Evolutionary conservation across 2,113 vertebrate genomes (phyloP).

Genomic region (Entosphenus tridentatus): DNA sequence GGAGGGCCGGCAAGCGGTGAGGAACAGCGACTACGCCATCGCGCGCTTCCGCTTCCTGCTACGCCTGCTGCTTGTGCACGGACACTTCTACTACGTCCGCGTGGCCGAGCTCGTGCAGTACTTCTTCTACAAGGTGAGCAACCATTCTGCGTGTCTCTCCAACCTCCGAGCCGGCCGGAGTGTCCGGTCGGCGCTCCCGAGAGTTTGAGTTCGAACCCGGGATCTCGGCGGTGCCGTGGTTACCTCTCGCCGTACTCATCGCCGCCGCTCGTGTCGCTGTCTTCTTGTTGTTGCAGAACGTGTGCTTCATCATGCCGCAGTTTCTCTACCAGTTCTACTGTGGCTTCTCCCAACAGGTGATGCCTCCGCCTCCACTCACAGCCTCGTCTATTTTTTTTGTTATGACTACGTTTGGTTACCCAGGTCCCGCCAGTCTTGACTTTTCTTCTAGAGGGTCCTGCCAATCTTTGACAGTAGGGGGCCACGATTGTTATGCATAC

Average conservation of each 20-base stretch:
- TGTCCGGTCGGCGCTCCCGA: no score
- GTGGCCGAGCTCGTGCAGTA: constrained; percentile 1
- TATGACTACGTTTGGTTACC: no score
- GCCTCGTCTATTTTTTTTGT: no score
- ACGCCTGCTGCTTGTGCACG: constrained; percentile 68
- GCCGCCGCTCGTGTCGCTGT: neutral
- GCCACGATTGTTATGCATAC: no score
- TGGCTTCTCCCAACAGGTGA: constrained; percentile 92
- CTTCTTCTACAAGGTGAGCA: constrained; percentile 6
- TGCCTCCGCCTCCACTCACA: neutral
- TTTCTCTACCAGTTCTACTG: constrained; percentile 99
- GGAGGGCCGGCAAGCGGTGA: constrained; percentile 76
- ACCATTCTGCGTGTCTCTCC: no score
- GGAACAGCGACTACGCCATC: constrained; percentile 91
- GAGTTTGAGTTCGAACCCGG: no score
- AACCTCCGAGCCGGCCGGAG: no score
- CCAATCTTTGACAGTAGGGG: no score
- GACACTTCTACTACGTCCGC: constrained; percentile 55
- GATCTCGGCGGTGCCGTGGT: no score
- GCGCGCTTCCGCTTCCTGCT: constrained; percentile 86
- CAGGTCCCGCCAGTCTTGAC: no score
- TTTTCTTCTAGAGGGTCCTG: no score
- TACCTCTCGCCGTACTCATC: neutral
- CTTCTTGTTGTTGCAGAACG: constrained; percentile 38
- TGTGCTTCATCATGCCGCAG: constrained; percentile 96